Conservation (phyloP, 2,888 invertebrate genomes). For the Drosophila eohydei region DNA sequence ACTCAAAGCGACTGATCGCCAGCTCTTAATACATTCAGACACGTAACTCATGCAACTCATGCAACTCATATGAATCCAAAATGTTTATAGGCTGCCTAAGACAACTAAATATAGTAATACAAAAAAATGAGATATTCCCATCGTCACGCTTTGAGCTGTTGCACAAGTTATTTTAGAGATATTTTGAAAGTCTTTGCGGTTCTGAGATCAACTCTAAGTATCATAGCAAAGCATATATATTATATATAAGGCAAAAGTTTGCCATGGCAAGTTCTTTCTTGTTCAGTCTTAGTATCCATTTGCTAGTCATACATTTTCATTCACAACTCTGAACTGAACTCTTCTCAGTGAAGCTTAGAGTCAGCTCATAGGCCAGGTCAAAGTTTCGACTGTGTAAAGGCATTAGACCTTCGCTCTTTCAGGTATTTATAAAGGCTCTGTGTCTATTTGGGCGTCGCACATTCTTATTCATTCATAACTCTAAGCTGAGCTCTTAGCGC, state of each 20-base stretch:
- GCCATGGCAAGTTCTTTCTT: too few species aligned
- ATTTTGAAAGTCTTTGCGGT: too few species aligned
- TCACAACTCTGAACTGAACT: background rate
- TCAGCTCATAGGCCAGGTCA: background rate
- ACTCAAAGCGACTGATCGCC: background rate
- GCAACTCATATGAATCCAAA: background rate
- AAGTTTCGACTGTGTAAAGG: background rate
- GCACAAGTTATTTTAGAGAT: too few species aligned
- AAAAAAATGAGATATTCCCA: background rate
- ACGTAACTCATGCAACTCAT: background rate
- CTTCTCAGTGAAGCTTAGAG: slow-evolving; percentile 9
- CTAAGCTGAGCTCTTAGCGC: slow-evolving; percentile 39
- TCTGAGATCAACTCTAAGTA: too few species aligned
- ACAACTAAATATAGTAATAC: background rate
- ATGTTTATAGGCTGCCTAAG: background rate
- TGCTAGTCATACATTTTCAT: background rate
- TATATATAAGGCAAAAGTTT: too few species aligned
- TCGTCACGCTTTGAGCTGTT: too few species aligned
- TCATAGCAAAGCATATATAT: too few species aligned
- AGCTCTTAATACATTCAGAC: background rate
- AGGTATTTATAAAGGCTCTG: slow-evolving; percentile 25
- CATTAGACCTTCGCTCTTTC: background rate
- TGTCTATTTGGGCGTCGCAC: slow-evolving; percentile 4
- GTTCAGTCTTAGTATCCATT: background rate
- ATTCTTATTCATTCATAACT: slow-evolving; percentile 53